phyloP scores from a whole-genome alignment of 2,113 vertebrate species.

The Apus apus region DNA sequence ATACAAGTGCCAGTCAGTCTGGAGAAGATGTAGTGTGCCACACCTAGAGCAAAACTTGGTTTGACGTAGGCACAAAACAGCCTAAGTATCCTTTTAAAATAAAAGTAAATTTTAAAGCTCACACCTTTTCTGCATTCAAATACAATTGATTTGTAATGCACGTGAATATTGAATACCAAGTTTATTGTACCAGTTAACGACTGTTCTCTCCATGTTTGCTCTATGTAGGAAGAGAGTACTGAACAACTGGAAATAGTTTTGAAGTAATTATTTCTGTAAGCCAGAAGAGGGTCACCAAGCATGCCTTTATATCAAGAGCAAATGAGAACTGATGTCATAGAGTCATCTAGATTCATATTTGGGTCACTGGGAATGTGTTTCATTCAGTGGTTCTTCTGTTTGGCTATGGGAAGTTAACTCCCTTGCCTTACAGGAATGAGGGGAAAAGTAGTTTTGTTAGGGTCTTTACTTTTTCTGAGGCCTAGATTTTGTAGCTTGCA shows the following conservation, averaged over 20 bases:
- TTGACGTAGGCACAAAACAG: not conserved
- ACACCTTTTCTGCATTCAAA: not conserved
- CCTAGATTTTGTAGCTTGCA: not conserved
- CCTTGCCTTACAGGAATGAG: not conserved
- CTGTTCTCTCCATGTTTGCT: conserved; percentile 1
- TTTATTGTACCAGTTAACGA: not conserved
- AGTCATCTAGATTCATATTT: not conserved
- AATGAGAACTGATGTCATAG: not conserved
- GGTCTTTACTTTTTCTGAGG: not conserved
- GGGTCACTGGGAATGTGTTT: not conserved
- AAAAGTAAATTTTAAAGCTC: not conserved
- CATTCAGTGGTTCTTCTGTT: not conserved
- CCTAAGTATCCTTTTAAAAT: not conserved
- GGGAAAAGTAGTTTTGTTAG: not conserved
- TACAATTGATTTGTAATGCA: not conserved
- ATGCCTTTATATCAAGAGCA: not conserved
- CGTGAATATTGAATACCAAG: not conserved
- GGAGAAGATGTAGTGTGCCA: not conserved
- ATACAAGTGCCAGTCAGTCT: not conserved
- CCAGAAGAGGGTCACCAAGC: not conserved
- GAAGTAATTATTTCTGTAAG: not conserved
- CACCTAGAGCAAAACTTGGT: not conserved
- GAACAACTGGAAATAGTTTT: not conserved
- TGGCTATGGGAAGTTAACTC: not conserved
- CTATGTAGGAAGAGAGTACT: not conserved